phyloP scores from a whole-genome alignment of 2,888 invertebrate genomes.

The Cheilosia impressa region DNA sequence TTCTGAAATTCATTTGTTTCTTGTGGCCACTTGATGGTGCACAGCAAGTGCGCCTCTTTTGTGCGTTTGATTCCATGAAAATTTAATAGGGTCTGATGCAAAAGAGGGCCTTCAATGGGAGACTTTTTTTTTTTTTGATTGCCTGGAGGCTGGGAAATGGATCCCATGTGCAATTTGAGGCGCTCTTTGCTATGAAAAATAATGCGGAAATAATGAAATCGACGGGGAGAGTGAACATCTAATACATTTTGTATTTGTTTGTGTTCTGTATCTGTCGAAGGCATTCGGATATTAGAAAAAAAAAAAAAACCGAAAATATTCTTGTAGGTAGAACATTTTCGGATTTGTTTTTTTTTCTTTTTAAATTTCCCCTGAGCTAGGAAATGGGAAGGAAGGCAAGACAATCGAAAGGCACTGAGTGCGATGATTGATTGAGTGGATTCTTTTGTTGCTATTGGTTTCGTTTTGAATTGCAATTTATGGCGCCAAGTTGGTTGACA shows the following conservation, averaged over 20 bases:
- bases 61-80: conserved; percentile 61
- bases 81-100: conserved; percentile 65
- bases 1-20: conserved; percentile 42
- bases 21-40: conserved; percentile 57
- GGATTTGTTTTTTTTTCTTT: background rate
- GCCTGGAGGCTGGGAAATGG: conserved; percentile 43
- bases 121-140: conserved; percentile 44
- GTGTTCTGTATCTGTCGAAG: background rate
- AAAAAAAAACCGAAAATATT: no score
- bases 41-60: background rate
- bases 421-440: conserved; percentile 51
- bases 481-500: conserved; percentile 61
- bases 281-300: background rate
- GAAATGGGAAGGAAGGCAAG: background rate
- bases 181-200: conserved; percentile 10
- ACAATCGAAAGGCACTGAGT: conserved; percentile 1
- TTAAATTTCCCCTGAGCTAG: conserved; percentile 36
- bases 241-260: background rate
- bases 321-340: background rate
- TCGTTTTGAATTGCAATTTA: conserved; percentile 59
- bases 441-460: background rate
- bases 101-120: conserved; percentile 9
- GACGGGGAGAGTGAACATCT: background rate
- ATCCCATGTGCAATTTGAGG: conserved; percentile 61
- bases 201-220: conserved; percentile 29